These are phyloP conservation scores for Melanerpes formicivorus DNA, from an alignment of 2,113 vertebrate species.

Conservation along the genomic window DNA sequence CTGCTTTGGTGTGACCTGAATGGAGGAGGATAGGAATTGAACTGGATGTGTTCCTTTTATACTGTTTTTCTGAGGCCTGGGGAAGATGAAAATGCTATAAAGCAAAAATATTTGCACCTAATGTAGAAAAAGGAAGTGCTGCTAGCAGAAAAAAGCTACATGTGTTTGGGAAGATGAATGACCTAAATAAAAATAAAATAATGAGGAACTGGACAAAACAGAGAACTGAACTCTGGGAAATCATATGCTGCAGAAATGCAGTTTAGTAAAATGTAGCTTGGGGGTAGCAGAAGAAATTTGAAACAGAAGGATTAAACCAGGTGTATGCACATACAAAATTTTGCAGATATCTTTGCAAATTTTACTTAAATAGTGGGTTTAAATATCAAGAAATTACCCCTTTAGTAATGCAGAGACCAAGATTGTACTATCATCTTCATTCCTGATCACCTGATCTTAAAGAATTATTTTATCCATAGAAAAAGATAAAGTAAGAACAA, in stretches of 20 bases:
- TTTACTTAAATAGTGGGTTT: constrained; percentile 12
- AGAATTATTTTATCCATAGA: neutral
- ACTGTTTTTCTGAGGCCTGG: neutral
- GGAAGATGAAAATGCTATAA: constrained; percentile 16
- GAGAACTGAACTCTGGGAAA: constrained; percentile 2
- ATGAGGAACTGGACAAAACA: constrained; percentile 18
- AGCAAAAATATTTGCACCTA: constrained; percentile 44
- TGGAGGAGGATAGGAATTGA: neutral
- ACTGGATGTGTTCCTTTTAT: neutral
- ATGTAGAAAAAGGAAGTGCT: neutral
- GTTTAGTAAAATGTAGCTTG: constrained; percentile 4
- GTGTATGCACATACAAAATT: neutral
- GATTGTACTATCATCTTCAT: constrained; percentile 26
- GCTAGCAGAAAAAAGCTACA: neutral
- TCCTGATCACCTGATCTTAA: constrained; percentile 44
- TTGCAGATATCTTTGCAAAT: constrained; percentile 30
- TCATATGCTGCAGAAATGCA: neutral
- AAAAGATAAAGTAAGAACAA: constrained; percentile 9
- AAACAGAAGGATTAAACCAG: constrained; percentile 1
- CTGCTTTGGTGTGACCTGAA: constrained; percentile 9
- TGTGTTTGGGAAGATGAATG: constrained; percentile 9
- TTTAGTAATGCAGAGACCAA: neutral
- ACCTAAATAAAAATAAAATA: constrained; percentile 44
- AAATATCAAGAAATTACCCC: constrained; percentile 46
- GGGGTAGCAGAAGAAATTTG: neutral